A percentile compares a stretch with the other conserved stretches of the same genome.
phyloP scores from a whole-genome alignment of 2,888 invertebrate genomes.

The Cephus pulcher region DNA sequence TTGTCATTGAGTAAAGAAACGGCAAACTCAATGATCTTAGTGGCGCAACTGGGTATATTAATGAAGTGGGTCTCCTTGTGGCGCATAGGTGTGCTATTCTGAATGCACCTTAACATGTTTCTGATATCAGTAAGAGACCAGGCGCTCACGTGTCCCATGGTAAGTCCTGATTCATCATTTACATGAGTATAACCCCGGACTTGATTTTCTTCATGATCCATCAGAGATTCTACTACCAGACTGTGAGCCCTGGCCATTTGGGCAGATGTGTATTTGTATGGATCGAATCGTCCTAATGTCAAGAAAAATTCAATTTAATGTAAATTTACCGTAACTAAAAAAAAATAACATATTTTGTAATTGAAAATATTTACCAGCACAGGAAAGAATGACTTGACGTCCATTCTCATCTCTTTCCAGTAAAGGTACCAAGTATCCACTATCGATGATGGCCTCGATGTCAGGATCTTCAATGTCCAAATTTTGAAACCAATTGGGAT shows the following conservation, averaged over 20 bases:
- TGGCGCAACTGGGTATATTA: constrained; percentile 84
- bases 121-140: constrained; percentile 85
- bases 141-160: constrained; percentile 84
- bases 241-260: constrained; percentile 90
- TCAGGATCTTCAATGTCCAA: constrained; percentile 84
- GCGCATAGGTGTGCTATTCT: constrained; percentile 90
- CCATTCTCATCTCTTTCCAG: constrained; percentile 81
- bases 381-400: constrained; percentile 81
- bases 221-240: constrained; percentile 83
- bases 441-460: constrained; percentile 82
- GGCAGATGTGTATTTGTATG: constrained; percentile 80
- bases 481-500: constrained; percentile 88
- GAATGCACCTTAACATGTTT: constrained; percentile 82
- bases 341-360: background rate
- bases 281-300: constrained; percentile 76
- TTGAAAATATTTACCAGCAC: constrained; percentile 72
- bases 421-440: constrained; percentile 82
- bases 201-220: constrained; percentile 88
- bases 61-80: constrained; percentile 91
- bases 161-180: constrained; percentile 85
- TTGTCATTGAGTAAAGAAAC: constrained; percentile 87
- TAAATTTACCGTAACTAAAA: background rate
- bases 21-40: constrained; percentile 85
- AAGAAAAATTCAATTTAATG: background rate
- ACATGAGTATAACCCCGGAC: constrained; percentile 87